Percentiles rank a stretch among this genome's conserved stretches.
Conservation (phyloP, 2,797 vertebrate species). For the Myotis planiceps region DNA sequence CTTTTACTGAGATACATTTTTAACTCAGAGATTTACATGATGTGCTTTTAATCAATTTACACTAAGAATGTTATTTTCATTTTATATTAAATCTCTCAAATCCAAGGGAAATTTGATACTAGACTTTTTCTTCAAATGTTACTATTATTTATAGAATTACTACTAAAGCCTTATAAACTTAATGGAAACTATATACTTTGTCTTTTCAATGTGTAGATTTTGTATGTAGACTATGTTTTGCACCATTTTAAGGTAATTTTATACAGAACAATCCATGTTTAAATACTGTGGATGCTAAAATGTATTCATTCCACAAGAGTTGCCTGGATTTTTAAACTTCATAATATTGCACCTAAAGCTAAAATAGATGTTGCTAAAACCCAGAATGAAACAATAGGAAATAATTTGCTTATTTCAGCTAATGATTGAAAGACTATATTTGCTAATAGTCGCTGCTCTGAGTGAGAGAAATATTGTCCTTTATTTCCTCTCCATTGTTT, state of each 20-base stretch:
- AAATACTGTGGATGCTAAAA: background rate
- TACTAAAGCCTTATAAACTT: background rate
- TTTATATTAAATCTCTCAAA: background rate
- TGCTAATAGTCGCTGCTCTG: background rate
- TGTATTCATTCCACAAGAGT: background rate
- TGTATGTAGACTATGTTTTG: background rate
- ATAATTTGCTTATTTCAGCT: background rate
- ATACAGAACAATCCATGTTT: background rate
- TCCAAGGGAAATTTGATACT: background rate
- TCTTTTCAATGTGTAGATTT: background rate
- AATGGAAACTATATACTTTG: background rate
- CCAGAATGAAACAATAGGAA: background rate
- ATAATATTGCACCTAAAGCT: background rate
- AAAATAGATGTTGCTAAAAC: background rate
- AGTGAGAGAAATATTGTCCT: background rate
- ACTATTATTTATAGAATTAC: background rate
- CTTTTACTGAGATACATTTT: background rate
- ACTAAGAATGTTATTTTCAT: conserved; percentile 1
- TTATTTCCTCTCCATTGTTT: background rate
- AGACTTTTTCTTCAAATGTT: background rate
- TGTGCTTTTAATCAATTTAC: conserved; percentile 35
- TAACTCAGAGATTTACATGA: conserved; percentile 20
- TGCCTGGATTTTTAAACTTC: conserved; percentile 26
- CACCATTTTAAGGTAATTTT: conserved; percentile 17
- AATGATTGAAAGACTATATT: background rate